These are phyloP conservation scores for Galaxias olidus DNA, from an alignment of 2,797 vertebrate species.

Conservation along the genomic window DNA sequence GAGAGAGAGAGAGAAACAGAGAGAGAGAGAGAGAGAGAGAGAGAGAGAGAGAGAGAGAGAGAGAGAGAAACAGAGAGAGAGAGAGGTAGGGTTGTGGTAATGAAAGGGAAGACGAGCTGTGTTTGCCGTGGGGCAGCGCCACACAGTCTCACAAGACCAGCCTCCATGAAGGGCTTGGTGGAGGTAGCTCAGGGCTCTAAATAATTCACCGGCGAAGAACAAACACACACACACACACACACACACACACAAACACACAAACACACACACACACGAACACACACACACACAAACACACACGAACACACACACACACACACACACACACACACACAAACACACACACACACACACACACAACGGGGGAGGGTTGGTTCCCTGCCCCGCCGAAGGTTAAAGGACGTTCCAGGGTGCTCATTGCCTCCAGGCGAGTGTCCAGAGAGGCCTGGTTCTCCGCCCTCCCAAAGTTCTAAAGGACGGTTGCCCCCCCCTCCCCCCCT, in stretches of 20 bases:
- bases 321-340: conserved; percentile 6
- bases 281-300: conserved; percentile 7
- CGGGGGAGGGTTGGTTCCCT: conserved; percentile 6
- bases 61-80: conserved; percentile 8
- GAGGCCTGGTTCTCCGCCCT: too few species aligned
- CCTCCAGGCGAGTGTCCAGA: too few species aligned
- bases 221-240: conserved; percentile 32
- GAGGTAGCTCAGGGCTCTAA: conserved; percentile 56
- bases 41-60: background rate
- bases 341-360: conserved; percentile 13
- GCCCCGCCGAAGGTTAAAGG: too few species aligned
- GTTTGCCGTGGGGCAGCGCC: conserved; percentile 35
- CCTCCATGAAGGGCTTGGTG: conserved; percentile 21
- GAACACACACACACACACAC: conserved; percentile 3
- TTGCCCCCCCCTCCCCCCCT: too few species aligned
- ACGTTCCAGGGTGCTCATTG: too few species aligned
- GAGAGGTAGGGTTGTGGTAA: background rate
- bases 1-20: background rate
- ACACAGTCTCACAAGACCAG: conserved; percentile 30
- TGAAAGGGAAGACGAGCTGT: conserved; percentile 22
- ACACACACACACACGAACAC: conserved; percentile 19
- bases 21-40: background rate
- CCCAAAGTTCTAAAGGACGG: too few species aligned
- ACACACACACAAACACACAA: conserved; percentile 18
- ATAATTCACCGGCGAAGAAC: conserved; percentile 55